Evolutionary conservation across 2,888 invertebrate species (phyloP), one percentile per base, ranked within the genome.

Genomic region (Micropterix aruncella): DNA sequence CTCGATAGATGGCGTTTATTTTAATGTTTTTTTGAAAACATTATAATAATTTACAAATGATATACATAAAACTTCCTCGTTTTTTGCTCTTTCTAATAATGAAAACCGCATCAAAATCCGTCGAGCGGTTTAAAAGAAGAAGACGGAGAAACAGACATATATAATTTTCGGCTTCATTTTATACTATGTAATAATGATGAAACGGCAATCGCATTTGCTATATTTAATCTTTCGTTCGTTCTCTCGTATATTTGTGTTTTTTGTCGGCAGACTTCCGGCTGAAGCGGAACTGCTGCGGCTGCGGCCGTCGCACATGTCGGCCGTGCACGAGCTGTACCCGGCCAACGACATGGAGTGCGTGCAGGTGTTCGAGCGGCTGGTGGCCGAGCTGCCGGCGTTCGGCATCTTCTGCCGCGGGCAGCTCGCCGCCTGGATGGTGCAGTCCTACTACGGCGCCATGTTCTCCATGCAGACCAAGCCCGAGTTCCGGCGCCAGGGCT

Each of bases 401-500:
- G 89, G 88, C 36, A 79, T 89, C 50, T 88, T 88, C 63, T 79
- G 75, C 56, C 74, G 74, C 44, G 84, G 83, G 42, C 77, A 81
- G 55, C 67, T 89, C 50, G 88, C 87, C 27, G 89, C 89, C 18
- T 89, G 89, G 89, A 89, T 89, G 89, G 84, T 89, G 41, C 89
- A 89, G 62, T 87, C 87, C 16, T 89, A 89, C 65, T 89, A 89
- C 63, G 89, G 89, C 17, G 89, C 89, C 49, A 89, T 89, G 89
- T 89, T 89, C 69, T 88, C 88, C 42, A 89, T 89, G 89, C 88
- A 89, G 66, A 89, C 89, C 46, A 76, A 79, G 56, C 83, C 83
- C 42, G 80, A 83, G 61, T 80, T 78, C 62, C 75, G 83, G 50
- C 71, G 77, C 54, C 81, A 82, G 66, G 83, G 83, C 59, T 83